Percentiles rank a stretch among this genome's conserved stretches.
phyloP scores from a whole-genome alignment of 2,888 invertebrate species.

The Azorinus chamasolen region DNA sequence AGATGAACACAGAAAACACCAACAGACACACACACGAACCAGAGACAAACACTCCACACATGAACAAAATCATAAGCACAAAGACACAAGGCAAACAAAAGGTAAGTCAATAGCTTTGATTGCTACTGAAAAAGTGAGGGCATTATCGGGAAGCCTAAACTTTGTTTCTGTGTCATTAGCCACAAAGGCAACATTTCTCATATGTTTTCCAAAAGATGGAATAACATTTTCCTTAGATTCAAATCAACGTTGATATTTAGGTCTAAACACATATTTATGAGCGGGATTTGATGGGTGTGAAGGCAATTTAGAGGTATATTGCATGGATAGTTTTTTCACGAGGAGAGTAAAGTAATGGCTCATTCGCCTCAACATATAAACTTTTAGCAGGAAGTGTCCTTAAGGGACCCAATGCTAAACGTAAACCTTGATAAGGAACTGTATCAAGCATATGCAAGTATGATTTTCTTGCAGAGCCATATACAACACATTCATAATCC shows the following conservation, averaged over 20 bases:
- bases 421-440: constrained; percentile 51
- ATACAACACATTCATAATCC: constrained; percentile 52
- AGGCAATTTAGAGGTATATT: constrained; percentile 18
- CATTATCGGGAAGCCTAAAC: too few relatives aligned
- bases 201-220: constrained; percentile 7
- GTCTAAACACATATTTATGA: constrained; percentile 14
- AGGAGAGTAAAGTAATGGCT: constrained; percentile 16
- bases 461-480: constrained; percentile 49
- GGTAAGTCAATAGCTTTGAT: too few relatives aligned
- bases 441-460: constrained; percentile 45
- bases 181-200: too few relatives aligned
- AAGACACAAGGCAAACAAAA: too few relatives aligned
- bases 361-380: constrained; percentile 38
- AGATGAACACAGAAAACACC: too few relatives aligned
- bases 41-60: too few relatives aligned
- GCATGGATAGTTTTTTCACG: constrained; percentile 14
- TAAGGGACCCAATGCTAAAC: constrained; percentile 43
- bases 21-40: too few relatives aligned
- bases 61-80: too few relatives aligned
- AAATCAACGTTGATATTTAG: neutral
- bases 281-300: constrained; percentile 10
- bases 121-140: too few relatives aligned
- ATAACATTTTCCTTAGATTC: constrained; percentile 4
- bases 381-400: constrained; percentile 41
- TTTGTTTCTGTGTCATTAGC: too few relatives aligned